A percentile compares a stretch with the other conserved stretches of the same genome.
These are phyloP conservation scores for Brachylomia viminalis DNA, from an alignment of 2,888 invertebrate genomes.

Conservation along the genomic window DNA sequence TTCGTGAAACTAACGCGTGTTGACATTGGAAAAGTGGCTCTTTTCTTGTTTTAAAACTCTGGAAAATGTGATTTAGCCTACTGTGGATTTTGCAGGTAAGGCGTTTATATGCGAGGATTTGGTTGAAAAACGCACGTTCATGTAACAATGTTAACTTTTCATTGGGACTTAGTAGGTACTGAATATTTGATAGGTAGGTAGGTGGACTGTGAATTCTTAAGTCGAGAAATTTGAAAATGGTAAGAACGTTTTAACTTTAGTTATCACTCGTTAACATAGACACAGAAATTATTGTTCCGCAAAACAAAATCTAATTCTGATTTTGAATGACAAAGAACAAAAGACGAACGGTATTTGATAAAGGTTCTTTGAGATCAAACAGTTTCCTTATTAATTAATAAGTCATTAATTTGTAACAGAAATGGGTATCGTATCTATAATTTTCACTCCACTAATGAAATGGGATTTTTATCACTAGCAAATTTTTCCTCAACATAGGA, in stretches of 20 bases:
- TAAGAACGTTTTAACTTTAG: too few species aligned
- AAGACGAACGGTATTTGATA: conserved; percentile 8
- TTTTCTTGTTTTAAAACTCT: conserved; percentile 33
- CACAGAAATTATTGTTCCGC: neutral
- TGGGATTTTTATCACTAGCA: too few species aligned
- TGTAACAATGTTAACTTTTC: too few species aligned
- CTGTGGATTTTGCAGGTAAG: conserved; percentile 55
- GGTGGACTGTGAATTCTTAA: too few species aligned
- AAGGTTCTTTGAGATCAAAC: conserved; percentile 30
- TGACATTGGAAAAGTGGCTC: conserved; percentile 38
- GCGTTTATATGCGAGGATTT: conserved; percentile 39
- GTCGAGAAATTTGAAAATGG: too few species aligned
- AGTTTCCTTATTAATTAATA: conserved; percentile 4
- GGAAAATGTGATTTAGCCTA: conserved; percentile 50
- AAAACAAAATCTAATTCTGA: neutral
- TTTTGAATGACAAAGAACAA: conserved; percentile 24
- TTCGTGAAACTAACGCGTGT: conserved; percentile 56
- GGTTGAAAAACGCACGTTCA: too few species aligned
- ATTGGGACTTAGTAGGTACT: too few species aligned
- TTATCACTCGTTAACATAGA: neutral
- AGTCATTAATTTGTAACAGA: conserved; percentile 1
- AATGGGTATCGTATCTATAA: neutral
- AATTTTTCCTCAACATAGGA: too few species aligned
- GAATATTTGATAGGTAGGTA: too few species aligned
- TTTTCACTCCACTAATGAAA: neutral